Conservation (phyloP, 2,888 invertebrate species). For the Chloroclystis v-ata region DNA sequence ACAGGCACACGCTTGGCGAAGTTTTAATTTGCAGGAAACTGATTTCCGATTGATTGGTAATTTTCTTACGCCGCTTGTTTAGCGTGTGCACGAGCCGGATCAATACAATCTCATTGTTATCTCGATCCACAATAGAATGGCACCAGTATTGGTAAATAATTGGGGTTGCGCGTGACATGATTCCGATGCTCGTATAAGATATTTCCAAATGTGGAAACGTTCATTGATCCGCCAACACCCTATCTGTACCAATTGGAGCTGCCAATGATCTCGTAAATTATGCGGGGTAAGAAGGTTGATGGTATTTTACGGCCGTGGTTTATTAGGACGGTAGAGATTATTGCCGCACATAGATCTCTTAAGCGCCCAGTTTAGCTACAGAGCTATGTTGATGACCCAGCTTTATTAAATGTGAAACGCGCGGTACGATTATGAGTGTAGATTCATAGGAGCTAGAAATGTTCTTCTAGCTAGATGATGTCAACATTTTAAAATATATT, state of each 20-base stretch:
- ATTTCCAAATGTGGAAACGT: slow-evolving; percentile 2
- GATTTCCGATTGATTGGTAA: slow-evolving; percentile 48
- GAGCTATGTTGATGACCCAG: slow-evolving; percentile 5
- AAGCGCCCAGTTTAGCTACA: slow-evolving; percentile 7
- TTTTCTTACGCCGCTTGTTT: slow-evolving; percentile 36
- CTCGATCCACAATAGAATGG: slow-evolving; percentile 6
- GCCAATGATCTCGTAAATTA: slow-evolving; percentile 11
- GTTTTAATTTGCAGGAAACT: slow-evolving; percentile 50
- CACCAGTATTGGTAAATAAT: slow-evolving; percentile 1
- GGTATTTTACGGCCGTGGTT: slow-evolving; percentile 10
- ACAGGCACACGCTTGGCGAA: slow-evolving; percentile 38
- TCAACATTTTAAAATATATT: too few species aligned
- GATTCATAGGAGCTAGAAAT: neutral
- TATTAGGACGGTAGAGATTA: slow-evolving; percentile 11
- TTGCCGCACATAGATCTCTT: slow-evolving; percentile 2
- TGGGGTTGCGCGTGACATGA: slow-evolving; percentile 3
- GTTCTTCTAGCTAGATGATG: neutral
- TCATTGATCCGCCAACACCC: slow-evolving; percentile 8
- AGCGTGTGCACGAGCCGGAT: slow-evolving; percentile 27
- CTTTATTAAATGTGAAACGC: slow-evolving; percentile 6
- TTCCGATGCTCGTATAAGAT: neutral
- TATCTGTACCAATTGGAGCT: slow-evolving; percentile 6
- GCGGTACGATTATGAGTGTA: slow-evolving; percentile 3
- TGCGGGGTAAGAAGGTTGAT: slow-evolving; percentile 13
- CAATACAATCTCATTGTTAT: slow-evolving; percentile 21